Percentiles rank a stretch among this genome's conserved stretches.
These are phyloP conservation scores for Hyphantria cunea DNA, from an alignment of 1,140 invertebrate genomes.

Conservation along the genomic window DNA sequence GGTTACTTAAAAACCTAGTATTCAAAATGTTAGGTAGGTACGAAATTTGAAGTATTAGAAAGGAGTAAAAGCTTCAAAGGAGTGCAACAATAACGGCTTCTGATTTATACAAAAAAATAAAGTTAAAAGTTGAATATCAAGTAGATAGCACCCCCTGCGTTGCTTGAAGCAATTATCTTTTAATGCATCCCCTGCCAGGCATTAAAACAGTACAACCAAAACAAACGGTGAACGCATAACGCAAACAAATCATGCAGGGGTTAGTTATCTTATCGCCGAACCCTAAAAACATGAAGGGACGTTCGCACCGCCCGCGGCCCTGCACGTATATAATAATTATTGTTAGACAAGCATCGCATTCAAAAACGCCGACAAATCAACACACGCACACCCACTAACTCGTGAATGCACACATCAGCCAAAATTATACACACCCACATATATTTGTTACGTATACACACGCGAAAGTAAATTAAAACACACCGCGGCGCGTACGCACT, in stretches of 20 bases:
- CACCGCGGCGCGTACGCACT: constrained; percentile 10
- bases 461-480: constrained; percentile 40
- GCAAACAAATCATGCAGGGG: constrained; percentile 25
- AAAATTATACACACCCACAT: constrained; percentile 11
- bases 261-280: constrained; percentile 29
- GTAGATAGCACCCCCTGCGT: not conserved
- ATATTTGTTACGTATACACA: constrained; percentile 16
- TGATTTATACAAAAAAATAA: too few relatives aligned
- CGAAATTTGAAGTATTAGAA: too few relatives aligned
- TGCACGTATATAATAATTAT: constrained; percentile 77
- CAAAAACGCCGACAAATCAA: constrained; percentile 69
- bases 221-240: constrained; percentile 16
- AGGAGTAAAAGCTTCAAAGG: too few relatives aligned
- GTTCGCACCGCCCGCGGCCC: constrained; percentile 57
- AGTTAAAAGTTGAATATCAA: not conserved
- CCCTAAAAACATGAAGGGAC: constrained; percentile 30
- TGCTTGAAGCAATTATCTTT: constrained; percentile 9
- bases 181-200: not conserved
- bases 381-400: constrained; percentile 30
- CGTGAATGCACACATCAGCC: constrained; percentile 22
- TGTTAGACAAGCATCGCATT: constrained; percentile 69
- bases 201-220: constrained; percentile 23
- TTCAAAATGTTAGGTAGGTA: too few relatives aligned
- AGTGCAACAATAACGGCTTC: too few relatives aligned
- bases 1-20: too few relatives aligned